These are phyloP conservation scores for Drosophila parvula DNA, from an alignment of 1,140 invertebrate species.

Conservation along the genomic window DNA sequence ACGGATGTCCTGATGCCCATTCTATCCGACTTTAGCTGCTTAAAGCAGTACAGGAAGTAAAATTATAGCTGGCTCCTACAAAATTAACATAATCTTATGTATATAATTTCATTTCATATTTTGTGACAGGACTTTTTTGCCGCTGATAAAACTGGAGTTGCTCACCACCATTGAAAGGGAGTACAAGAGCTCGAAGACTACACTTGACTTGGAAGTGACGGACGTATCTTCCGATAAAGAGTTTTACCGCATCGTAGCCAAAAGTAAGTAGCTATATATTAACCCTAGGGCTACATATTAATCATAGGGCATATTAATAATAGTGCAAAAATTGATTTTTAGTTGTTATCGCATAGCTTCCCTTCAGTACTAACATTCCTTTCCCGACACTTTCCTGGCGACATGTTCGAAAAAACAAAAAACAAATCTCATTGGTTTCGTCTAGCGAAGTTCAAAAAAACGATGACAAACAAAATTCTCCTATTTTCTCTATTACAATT, in stretches of 20 bases:
- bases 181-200: constrained; percentile 26
- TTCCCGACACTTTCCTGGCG: too few relatives aligned
- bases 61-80: neutral
- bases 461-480: too few relatives aligned
- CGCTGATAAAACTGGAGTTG: constrained; percentile 74
- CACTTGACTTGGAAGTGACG: constrained; percentile 32
- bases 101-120: neutral
- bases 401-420: too few relatives aligned
- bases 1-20: constrained; percentile 60
- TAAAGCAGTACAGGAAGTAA: constrained; percentile 70
- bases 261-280: constrained; percentile 32
- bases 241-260: constrained; percentile 46
- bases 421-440: too few relatives aligned
- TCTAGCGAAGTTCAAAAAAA: too few relatives aligned
- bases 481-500: too few relatives aligned
- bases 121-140: constrained; percentile 57
- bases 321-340: too few relatives aligned
- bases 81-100: neutral
- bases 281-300: neutral
- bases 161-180: constrained; percentile 61
- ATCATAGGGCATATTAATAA: neutral
- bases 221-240: constrained; percentile 12
- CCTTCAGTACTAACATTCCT: too few relatives aligned
- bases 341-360: too few relatives aligned
- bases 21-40: constrained; percentile 55